These are phyloP conservation scores for Nebria ingens DNA, from an alignment of 1,140 invertebrate genomes.

Conservation along the genomic window DNA sequence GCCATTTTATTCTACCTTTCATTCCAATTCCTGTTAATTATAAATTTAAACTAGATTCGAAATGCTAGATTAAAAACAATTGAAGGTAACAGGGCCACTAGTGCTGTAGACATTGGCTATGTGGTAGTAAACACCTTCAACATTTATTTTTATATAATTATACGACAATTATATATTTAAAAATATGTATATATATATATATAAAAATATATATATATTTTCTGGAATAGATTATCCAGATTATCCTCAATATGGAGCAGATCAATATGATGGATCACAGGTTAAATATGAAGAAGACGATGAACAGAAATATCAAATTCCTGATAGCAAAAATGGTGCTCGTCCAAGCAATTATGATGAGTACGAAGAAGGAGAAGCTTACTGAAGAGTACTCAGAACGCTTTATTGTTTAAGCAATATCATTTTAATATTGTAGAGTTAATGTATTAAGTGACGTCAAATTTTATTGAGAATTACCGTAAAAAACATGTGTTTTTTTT, in stretches of 20 bases:
- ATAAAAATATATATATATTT: conserved; percentile 10
- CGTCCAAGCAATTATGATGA: conserved; percentile 30
- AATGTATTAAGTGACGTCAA: not conserved
- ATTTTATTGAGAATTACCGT: not conserved
- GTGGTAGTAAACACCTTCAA: conserved; percentile 27
- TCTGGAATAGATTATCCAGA: conserved; percentile 50
- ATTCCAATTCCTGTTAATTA: not conserved
- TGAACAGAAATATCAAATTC: conserved; percentile 50
- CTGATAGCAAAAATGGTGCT: conserved; percentile 32
- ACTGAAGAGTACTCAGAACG: conserved; percentile 17
- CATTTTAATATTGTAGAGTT: not conserved
- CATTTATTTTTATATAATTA: conserved; percentile 16
- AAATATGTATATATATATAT: conserved; percentile 11
- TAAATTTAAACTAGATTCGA: conserved; percentile 4
- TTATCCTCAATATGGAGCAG: conserved; percentile 39
- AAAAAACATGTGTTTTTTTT: not conserved
- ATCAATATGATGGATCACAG: conserved; percentile 40
- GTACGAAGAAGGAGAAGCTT: conserved; percentile 34
- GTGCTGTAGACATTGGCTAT: conserved; percentile 22
- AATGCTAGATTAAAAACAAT: conserved; percentile 17
- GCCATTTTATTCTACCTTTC: not conserved
- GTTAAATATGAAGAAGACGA: conserved; percentile 57
- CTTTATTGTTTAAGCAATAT: not conserved
- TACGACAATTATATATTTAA: conserved; percentile 3
- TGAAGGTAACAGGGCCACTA: conserved; percentile 28